These are phyloP conservation scores for Limnephilus auricula DNA, from an alignment of 2,888 invertebrate species.

Conservation along the genomic window DNA sequence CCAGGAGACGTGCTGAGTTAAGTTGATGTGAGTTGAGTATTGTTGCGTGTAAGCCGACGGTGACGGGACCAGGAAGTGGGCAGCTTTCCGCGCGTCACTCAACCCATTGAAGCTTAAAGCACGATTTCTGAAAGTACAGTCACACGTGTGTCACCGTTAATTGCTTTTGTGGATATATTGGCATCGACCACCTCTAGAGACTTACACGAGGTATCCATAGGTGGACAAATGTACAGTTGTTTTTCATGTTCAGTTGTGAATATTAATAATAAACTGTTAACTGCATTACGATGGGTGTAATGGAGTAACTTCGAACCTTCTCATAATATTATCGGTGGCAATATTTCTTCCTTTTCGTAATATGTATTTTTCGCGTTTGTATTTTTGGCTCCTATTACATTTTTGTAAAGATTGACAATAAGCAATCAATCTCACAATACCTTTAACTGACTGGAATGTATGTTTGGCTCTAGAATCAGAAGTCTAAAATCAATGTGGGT, in stretches of 20 bases:
- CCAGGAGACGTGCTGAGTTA: background rate
- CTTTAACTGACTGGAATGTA: background rate
- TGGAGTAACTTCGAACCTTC: background rate
- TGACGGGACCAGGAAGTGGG: background rate
- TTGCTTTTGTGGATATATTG: background rate
- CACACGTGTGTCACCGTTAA: background rate
- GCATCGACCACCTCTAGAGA: background rate
- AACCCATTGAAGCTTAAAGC: conserved; percentile 2
- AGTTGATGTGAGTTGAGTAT: background rate
- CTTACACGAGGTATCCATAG: background rate
- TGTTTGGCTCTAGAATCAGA: too few species aligned
- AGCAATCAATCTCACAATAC: background rate
- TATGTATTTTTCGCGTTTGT: background rate
- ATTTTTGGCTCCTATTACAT: background rate
- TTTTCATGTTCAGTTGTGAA: background rate
- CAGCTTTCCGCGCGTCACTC: background rate
- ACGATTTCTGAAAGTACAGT: background rate
- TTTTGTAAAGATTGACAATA: background rate
- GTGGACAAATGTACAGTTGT: background rate
- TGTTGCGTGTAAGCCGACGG: background rate
- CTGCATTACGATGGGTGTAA: background rate
- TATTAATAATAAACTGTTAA: background rate
- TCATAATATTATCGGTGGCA: background rate
- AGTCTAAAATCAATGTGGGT: too few species aligned
- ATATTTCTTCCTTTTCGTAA: background rate